phyloP scores from a whole-genome alignment of 2,888 invertebrate genomes.

The Morpho achilles region DNA sequence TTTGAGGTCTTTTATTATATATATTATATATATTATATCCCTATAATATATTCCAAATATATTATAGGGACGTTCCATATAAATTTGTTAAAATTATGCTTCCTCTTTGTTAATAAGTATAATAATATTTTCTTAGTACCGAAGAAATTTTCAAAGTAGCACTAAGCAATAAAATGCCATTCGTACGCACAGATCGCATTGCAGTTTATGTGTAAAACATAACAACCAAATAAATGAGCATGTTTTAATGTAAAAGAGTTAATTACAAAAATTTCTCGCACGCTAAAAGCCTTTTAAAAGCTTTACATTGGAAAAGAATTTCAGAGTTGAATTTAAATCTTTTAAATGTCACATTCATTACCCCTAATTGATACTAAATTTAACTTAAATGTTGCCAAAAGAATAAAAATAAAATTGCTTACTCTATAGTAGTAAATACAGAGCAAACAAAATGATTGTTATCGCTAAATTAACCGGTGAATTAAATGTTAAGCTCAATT shows the following conservation, averaged over 20 bases:
- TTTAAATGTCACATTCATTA: slow-evolving; percentile 23
- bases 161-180: no score
- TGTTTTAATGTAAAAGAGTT: slow-evolving; percentile 7
- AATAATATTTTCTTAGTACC: no score
- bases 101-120: no score
- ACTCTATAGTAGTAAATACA: slow-evolving; percentile 11
- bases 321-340: slow-evolving; percentile 15
- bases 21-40: no score
- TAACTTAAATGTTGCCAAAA: slow-evolving; percentile 17
- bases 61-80: no score
- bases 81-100: no score
- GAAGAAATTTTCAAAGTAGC: no score
- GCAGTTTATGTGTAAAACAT: neutral
- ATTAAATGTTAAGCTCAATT: slow-evolving; percentile 5
- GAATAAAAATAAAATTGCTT: slow-evolving; percentile 17
- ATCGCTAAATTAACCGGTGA: slow-evolving; percentile 9
- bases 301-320: slow-evolving; percentile 7
- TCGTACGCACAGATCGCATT: no score
- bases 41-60: no score
- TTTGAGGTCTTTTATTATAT: no score
- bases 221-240: neutral
- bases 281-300: slow-evolving; percentile 1
- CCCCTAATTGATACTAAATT: slow-evolving; percentile 21
- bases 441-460: slow-evolving; percentile 13
- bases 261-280: slow-evolving; percentile 8